Percentiles rank a stretch among this genome's conserved stretches.
phyloP scores from a whole-genome alignment of 2,113 vertebrate species.

The Chamaea fasciata region DNA sequence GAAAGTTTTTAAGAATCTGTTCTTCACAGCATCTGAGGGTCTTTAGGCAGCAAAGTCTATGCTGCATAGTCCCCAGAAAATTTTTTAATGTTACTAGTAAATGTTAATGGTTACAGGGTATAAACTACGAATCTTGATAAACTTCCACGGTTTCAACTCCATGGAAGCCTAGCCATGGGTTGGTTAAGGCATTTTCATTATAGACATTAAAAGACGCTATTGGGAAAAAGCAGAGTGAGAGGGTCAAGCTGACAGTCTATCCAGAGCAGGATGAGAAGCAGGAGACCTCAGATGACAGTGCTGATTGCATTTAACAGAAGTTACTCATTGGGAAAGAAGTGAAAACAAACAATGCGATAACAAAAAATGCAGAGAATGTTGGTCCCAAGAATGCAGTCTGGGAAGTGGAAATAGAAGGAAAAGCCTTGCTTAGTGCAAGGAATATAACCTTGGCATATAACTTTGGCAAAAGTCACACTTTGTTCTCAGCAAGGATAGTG shows the following conservation, averaged over 20 bases:
- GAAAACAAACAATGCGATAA: background rate
- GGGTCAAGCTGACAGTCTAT: background rate
- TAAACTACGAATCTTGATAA: background rate
- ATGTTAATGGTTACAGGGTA: background rate
- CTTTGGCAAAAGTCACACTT: background rate
- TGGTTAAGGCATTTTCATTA: background rate
- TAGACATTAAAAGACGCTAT: background rate
- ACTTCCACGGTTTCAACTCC: background rate
- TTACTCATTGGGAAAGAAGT: background rate
- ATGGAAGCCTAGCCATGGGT: background rate
- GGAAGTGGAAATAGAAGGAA: background rate
- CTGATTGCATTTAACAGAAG: background rate
- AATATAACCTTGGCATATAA: background rate
- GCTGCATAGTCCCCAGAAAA: background rate
- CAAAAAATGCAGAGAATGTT: background rate
- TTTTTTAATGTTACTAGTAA: background rate
- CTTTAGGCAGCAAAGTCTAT: background rate
- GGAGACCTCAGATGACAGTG: background rate
- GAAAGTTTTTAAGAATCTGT: background rate
- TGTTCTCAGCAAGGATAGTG: background rate
- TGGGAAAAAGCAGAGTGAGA: background rate
- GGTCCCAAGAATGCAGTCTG: background rate
- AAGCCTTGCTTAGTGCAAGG: background rate
- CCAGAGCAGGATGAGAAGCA: background rate
- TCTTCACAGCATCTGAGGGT: background rate